Conservation (phyloP, 2,797 vertebrate species). For the Scomberomorus guttatus region DNA sequence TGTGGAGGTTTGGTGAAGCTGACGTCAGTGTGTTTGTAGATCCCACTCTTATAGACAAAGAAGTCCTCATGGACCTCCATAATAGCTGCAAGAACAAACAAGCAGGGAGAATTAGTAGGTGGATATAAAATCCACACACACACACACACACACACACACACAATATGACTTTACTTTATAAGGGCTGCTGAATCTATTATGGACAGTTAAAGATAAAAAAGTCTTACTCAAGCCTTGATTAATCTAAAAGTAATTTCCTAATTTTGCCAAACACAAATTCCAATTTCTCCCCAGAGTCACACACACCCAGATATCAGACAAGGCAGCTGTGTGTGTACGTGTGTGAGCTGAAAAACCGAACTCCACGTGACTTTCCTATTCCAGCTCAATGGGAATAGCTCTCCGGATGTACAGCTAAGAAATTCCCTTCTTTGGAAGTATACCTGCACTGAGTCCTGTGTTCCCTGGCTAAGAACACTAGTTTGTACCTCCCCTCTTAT, state of each 20-base stretch:
- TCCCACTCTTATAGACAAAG: conserved; percentile 93
- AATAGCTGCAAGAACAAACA: conserved; percentile 87
- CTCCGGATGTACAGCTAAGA: conserved; percentile 27
- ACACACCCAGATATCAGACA: conserved; percentile 48
- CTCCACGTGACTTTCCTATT: conserved; percentile 40
- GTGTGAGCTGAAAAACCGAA: conserved; percentile 15
- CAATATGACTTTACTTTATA: conserved; percentile 3
- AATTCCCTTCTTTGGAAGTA: conserved; percentile 26
- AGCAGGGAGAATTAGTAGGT: conserved; percentile 37
- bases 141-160: conserved; percentile 13
- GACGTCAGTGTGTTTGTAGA: conserved; percentile 93
- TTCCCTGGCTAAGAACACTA: conserved; percentile 15
- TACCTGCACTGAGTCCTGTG: conserved; percentile 17
- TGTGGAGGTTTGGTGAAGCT: conserved; percentile 86
- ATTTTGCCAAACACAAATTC: conserved; percentile 45
- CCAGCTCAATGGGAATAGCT: conserved; percentile 18
- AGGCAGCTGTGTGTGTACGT: not conserved
- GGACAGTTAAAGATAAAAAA: conserved; percentile 12
- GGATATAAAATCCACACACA: not conserved
- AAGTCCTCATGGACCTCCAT: conserved; percentile 99
- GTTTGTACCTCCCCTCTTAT: conserved; percentile 13
- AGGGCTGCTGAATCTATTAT: conserved; percentile 15
- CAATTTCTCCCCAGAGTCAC: conserved; percentile 38
- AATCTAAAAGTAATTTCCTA: conserved; percentile 58
- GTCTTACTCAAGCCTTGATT: conserved; percentile 49